phyloP scores from a whole-genome alignment of 2,888 invertebrate species.

The Chymomyza caudatula region DNA sequence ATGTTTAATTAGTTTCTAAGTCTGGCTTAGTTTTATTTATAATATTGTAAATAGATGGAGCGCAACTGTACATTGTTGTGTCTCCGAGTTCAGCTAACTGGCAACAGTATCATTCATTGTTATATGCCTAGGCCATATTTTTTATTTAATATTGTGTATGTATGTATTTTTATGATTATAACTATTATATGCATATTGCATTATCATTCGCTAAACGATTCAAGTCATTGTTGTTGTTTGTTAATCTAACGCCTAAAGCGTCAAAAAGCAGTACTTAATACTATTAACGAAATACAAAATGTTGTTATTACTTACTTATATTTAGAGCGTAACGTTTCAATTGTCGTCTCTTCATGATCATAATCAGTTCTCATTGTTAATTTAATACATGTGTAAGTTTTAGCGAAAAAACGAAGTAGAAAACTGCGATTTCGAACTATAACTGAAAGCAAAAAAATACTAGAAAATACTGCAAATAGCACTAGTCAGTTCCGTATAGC shows the following conservation, averaged over 20 bases:
- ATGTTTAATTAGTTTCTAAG: slow-evolving; percentile 61
- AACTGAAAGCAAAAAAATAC: neutral
- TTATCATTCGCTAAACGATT: slow-evolving; percentile 42
- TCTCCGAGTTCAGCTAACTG: slow-evolving; percentile 61
- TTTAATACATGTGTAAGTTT: slow-evolving; percentile 67
- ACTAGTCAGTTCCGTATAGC: neutral
- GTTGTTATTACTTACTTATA: slow-evolving; percentile 22
- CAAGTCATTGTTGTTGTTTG: slow-evolving; percentile 60
- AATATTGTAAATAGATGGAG: slow-evolving; percentile 64
- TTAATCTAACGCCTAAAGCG: slow-evolving; percentile 27
- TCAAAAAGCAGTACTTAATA: slow-evolving; percentile 56
- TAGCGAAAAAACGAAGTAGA: slow-evolving; percentile 19
- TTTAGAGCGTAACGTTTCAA: slow-evolving; percentile 18
- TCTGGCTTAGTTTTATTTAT: slow-evolving; percentile 46
- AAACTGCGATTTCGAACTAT: neutral
- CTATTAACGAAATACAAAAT: slow-evolving; percentile 7
- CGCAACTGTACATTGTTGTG: slow-evolving; percentile 23
- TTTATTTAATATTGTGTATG: slow-evolving; percentile 27
- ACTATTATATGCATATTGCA: slow-evolving; percentile 23
- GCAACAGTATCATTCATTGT: slow-evolving; percentile 46
- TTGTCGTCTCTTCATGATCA: slow-evolving; percentile 48
- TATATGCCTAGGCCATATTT: slow-evolving; percentile 15
- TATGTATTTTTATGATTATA: neutral
- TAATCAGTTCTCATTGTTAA: slow-evolving; percentile 58
- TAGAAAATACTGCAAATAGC: neutral